Conservation (phyloP, 1,140 invertebrate genomes). For the Papilio polytes region DNA sequence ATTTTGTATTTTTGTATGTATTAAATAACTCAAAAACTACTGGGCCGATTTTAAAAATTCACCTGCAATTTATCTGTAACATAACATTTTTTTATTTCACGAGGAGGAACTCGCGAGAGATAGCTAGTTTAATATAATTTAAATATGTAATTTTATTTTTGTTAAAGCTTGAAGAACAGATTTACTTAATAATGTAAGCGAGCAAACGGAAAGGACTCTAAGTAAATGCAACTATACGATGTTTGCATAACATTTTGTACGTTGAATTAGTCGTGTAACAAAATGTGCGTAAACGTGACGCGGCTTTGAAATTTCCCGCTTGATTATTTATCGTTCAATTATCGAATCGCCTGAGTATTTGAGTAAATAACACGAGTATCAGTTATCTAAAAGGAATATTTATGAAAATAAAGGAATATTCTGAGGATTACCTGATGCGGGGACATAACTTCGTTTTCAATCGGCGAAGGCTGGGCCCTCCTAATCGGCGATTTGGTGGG, state of each 20-base stretch:
- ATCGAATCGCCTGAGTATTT: not conserved
- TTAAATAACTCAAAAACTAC: no score
- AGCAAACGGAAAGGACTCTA: no score
- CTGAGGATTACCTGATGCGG: slow-evolving; percentile 65
- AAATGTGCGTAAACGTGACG: not conserved
- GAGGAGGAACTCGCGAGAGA: no score
- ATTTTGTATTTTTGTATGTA: no score
- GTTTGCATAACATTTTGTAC: not conserved
- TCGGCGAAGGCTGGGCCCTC: slow-evolving; percentile 69
- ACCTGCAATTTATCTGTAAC: no score
- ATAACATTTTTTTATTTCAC: no score
- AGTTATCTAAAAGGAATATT: not conserved
- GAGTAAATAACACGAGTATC: not conserved
- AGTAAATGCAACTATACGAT: no score
- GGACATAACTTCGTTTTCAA: slow-evolving; percentile 74
- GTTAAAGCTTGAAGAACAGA: no score
- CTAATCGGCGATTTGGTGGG: slow-evolving; percentile 65
- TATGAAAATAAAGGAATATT: not conserved
- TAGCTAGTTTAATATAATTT: not conserved
- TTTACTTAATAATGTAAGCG: no score
- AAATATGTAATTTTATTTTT: not conserved
- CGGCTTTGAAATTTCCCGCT: not conserved
- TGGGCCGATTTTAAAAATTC: no score
- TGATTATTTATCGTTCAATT: not conserved
- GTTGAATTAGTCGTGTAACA: not conserved